Evolutionary conservation across 1,140 invertebrate genomes (phyloP).

Genomic region (Tenebrio molitor): DNA sequence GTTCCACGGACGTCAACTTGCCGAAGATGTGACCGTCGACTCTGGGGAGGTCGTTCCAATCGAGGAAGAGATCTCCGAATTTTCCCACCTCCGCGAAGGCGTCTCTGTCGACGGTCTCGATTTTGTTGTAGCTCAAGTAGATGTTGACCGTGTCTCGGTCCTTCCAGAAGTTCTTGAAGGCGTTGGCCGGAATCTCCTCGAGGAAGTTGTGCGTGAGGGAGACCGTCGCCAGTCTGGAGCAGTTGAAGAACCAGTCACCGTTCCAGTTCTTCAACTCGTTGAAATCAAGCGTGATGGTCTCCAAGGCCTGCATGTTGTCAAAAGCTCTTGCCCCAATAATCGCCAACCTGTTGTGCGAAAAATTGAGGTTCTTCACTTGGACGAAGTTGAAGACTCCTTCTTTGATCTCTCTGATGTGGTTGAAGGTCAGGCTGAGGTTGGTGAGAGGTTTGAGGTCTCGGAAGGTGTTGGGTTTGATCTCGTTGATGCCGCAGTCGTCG

Average conservation of each 20-base stretch:
- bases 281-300: slow-evolving; percentile 48
- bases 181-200: slow-evolving; percentile 46
- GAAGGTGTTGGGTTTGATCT: slow-evolving; percentile 49
- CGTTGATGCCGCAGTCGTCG: slow-evolving; percentile 45
- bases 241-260: slow-evolving; percentile 46
- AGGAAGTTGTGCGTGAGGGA: slow-evolving; percentile 53
- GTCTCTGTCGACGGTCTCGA: slow-evolving; percentile 47
- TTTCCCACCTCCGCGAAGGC: slow-evolving; percentile 49
- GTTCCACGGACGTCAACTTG: slow-evolving; percentile 48
- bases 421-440: slow-evolving; percentile 49
- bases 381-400: slow-evolving; percentile 49
- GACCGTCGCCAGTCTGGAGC: slow-evolving; percentile 43
- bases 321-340: slow-evolving; percentile 49
- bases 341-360: slow-evolving; percentile 48
- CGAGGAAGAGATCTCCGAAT: slow-evolving; percentile 50
- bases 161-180: slow-evolving; percentile 44
- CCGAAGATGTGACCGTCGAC: slow-evolving; percentile 48
- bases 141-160: slow-evolving; percentile 41
- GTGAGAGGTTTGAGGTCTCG: slow-evolving; percentile 34
- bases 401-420: slow-evolving; percentile 45
- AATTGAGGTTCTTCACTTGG: slow-evolving; percentile 47
- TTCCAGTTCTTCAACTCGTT: slow-evolving; percentile 49
- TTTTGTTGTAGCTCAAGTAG: slow-evolving; percentile 53
- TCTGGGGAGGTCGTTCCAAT: slow-evolving; percentile 50
- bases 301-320: slow-evolving; percentile 51